These are phyloP conservation scores for Ctenoplectra terminalis DNA, from an alignment of 1,140 invertebrate species.

Conservation along the genomic window DNA sequence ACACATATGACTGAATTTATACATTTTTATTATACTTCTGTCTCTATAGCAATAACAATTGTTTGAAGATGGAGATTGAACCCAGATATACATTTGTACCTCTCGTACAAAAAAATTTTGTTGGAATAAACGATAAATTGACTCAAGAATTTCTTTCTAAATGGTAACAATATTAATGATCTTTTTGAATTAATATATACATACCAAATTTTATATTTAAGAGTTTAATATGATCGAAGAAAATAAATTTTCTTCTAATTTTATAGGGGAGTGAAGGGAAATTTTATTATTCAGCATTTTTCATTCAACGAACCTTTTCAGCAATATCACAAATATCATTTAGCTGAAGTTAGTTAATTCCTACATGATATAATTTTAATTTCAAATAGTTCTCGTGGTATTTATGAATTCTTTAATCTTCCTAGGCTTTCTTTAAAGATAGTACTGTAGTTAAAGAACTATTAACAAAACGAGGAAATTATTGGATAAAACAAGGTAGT, in stretches of 20 bases:
- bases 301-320: conserved; percentile 81
- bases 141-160: conserved; percentile 75
- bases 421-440: conserved; percentile 80
- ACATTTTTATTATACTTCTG: neutral
- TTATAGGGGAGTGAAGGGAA: conserved; percentile 77
- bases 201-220: conserved; percentile 14
- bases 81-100: conserved; percentile 77
- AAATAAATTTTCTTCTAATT: conserved; percentile 23
- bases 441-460: conserved; percentile 68
- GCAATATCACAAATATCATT: conserved; percentile 78
- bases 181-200: conserved; percentile 11
- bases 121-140: conserved; percentile 69
- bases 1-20: neutral
- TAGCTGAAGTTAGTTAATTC: conserved; percentile 76
- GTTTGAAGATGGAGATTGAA: conserved; percentile 74
- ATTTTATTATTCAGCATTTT: conserved; percentile 78
- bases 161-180: conserved; percentile 71
- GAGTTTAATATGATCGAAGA: neutral
- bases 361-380: conserved; percentile 6
- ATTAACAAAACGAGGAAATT: conserved; percentile 69
- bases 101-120: conserved; percentile 70
- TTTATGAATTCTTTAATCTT: conserved; percentile 14
- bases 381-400: neutral
- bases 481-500: conserved; percentile 52
- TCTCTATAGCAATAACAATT: conserved; percentile 48